Conservation (phyloP, 2,797 vertebrate species). For the Tachyglossus aculeatus region DNA sequence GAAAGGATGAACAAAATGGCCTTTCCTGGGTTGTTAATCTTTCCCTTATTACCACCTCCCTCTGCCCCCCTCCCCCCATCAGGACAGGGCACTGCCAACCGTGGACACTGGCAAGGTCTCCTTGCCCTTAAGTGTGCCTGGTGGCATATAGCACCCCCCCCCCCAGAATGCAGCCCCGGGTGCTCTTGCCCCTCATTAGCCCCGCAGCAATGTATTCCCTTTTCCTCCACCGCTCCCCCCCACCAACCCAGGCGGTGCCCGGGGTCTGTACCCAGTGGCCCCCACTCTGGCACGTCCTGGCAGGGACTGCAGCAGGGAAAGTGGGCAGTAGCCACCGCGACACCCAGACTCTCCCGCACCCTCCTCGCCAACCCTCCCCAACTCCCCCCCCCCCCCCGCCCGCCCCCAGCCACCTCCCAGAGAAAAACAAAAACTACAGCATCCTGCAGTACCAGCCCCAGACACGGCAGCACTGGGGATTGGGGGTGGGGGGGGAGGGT, state of each 20-base stretch:
- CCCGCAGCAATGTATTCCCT: not conserved
- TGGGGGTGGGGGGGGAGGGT: slow-evolving; percentile 21
- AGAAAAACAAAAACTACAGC: slow-evolving; percentile 35
- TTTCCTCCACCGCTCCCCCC: no score
- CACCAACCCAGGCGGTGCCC: not conserved
- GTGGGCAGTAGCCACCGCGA: not conserved
- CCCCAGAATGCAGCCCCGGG: no score
- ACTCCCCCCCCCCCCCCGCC: not conserved
- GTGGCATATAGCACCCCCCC: no score
- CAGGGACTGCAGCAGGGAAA: not conserved
- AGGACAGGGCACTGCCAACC: no score
- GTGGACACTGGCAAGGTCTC: no score
- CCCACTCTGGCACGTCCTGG: not conserved
- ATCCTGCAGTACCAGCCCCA: slow-evolving; percentile 18
- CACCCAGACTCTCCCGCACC: slow-evolving; percentile 36
- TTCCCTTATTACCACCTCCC: no score
- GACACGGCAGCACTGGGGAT: slow-evolving; percentile 23
- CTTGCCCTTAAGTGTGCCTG: no score
- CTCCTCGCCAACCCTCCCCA: not conserved
- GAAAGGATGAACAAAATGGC: no score
- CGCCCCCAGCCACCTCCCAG: not conserved
- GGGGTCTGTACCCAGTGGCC: not conserved
- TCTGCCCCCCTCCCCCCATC: no score
- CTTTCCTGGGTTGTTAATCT: no score
- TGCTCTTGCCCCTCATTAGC: not conserved